A percentile compares a stretch with the other conserved stretches of the same genome.
Evolutionary conservation across 2,113 vertebrate genomes (phyloP).

Genomic region (Panthera uncia): DNA sequence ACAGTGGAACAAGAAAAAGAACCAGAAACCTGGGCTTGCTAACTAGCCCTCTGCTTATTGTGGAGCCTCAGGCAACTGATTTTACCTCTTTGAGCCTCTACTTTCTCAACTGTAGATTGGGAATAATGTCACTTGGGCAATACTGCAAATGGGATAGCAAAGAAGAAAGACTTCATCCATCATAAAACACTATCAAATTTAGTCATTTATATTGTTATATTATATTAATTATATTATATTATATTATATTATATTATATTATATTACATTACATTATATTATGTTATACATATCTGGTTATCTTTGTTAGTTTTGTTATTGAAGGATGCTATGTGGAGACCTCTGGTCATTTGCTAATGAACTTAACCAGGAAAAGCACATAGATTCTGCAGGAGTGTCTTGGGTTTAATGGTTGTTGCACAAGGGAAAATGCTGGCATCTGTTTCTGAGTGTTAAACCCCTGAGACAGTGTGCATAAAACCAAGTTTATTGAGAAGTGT

Average conservation of each 20-base stretch:
- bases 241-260: background rate
- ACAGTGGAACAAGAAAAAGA: rapidly evolving
- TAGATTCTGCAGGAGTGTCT: background rate
- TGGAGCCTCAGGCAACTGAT: rapidly evolving
- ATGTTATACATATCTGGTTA: background rate
- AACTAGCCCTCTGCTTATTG: background rate
- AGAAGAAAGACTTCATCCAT: background rate
- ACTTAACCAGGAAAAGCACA: background rate
- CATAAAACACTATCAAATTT: background rate
- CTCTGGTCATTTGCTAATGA: background rate
- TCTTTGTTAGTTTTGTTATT: background rate
- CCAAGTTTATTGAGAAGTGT: background rate
- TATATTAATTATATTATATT: background rate
- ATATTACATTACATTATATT: background rate
- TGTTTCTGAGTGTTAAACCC: background rate
- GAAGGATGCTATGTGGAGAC: background rate
- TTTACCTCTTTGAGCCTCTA: background rate
- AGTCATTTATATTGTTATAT: background rate
- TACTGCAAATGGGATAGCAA: background rate
- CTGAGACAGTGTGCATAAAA: background rate
- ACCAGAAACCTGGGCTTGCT: background rate
- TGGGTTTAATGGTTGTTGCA: background rate
- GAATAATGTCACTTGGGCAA: background rate
- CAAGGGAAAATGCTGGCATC: background rate
- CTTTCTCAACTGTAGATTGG: background rate